Base-by-base conservation (phyloP, 2,113 vertebrate species). In the Pionites leucogaster region DNA sequence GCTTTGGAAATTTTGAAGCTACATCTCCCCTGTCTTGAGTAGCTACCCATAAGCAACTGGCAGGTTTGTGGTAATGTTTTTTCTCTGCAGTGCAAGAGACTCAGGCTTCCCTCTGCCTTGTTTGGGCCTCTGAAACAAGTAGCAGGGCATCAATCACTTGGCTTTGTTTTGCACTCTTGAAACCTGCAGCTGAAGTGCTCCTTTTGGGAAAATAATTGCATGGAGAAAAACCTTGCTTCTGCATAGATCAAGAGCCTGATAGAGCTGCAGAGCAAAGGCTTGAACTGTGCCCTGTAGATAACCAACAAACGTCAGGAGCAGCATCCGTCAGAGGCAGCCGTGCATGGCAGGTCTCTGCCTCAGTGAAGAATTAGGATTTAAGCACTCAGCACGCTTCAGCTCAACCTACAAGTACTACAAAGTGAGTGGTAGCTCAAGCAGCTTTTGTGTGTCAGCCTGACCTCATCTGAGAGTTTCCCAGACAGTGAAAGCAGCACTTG, bases 91-190 rank as follows among this genome's bases (percentile, higher is more conserved):
- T 59, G 49, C 13, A 24, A 24, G 49, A 57, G 49, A 11, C 70
- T 91, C 3, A 0, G 65, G 17, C 42, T 47, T 47, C 47, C 52
- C 44, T 69, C 23, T 72, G 63, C 68, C 44, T 37, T 31, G 13
- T 63, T 74, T 76, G 23, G 82, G 71, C 75, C 79, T 63, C 92
- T 90, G 64, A 63, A 41, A 37, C 79, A 70, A 93, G 63, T 75
- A 93, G 82, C 67, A 52, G 49, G 69, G 42, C 81, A 89, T 82
- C 84, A 89, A 42, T 85, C 92, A 42, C 67, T 82, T 0, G 0
- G 17, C 75, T 95, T 93, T 95, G 80, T 92, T 94, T 83, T 93
- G 82, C 59, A 14, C n/a, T 93, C 80, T 82, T 90, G 86, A 93
- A 86, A 83, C 64, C 59, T 33, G 68, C 68, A 67, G 68, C 82